These are phyloP conservation scores for Synanthedon tipuliformis DNA, from an alignment of 2,888 invertebrate species.

Conservation along the genomic window DNA sequence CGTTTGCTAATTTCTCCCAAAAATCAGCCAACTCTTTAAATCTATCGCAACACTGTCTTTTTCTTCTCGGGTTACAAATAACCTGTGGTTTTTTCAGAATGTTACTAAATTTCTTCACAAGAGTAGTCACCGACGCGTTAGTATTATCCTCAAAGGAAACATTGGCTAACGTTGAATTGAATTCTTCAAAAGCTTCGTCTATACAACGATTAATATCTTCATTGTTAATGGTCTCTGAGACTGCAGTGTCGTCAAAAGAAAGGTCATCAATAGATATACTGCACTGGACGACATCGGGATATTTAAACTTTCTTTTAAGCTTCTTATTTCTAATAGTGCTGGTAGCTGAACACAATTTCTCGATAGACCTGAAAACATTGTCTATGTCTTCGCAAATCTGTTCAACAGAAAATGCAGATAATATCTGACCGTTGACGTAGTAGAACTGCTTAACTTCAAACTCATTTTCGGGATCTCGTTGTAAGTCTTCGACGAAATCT, in stretches of 20 bases:
- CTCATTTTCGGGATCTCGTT: conserved; percentile 10
- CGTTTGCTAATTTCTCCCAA: conserved; percentile 33
- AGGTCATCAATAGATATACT: conserved; percentile 42
- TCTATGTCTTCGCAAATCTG: conserved; percentile 51
- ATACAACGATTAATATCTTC: conserved; percentile 45
- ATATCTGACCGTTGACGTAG: conserved; percentile 38
- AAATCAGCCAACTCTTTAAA: conserved; percentile 52
- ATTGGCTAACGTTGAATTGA: conserved; percentile 31
- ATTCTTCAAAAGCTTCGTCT: conserved; percentile 47
- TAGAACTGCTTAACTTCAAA: conserved; percentile 30
- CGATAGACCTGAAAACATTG: conserved; percentile 52
- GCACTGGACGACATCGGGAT: conserved; percentile 42
- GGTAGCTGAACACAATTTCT: conserved; percentile 36
- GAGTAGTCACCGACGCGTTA: conserved; percentile 41
- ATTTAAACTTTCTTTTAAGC: conserved; percentile 12
- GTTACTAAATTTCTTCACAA: conserved; percentile 46
- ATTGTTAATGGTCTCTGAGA: conserved; percentile 21
- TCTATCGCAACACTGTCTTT: conserved; percentile 35
- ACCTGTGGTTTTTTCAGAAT: conserved; percentile 33
- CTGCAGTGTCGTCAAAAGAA: conserved; percentile 47
- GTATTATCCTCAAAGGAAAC: conserved; percentile 23
- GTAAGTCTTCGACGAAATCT: conserved; percentile 39
- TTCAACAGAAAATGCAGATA: conserved; percentile 48
- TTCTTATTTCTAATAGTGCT: conserved; percentile 32
- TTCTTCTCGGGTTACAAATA: conserved; percentile 32